Percentiles rank a stretch among this genome's conserved stretches.
These are phyloP conservation scores for Lota lota DNA, from an alignment of 2,113 vertebrate species.

Conservation along the genomic window DNA sequence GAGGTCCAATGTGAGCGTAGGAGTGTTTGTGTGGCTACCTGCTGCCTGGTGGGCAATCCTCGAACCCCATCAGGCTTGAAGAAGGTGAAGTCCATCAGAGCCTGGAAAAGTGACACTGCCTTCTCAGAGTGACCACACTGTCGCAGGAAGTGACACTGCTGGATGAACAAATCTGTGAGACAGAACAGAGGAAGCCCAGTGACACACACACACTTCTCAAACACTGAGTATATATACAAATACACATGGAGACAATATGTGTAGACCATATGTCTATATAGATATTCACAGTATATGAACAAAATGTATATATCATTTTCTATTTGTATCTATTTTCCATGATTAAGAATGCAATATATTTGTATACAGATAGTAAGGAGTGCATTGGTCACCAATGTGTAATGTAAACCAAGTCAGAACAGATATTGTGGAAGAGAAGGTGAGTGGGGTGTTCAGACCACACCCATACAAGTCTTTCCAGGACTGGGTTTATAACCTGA, in stretches of 20 bases:
- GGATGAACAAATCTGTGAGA: slow-evolving; percentile 79
- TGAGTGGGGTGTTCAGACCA: no score
- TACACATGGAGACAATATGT: background rate
- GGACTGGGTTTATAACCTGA: background rate
- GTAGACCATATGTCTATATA: no score
- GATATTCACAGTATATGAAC: no score
- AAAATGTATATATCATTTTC: no score
- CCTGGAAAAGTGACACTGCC: slow-evolving; percentile 88
- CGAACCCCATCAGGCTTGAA: slow-evolving; percentile 89
- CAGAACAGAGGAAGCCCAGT: background rate
- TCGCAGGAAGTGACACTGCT: slow-evolving; percentile 91
- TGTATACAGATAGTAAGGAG: no score
- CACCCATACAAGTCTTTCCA: no score
- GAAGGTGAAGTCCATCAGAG: slow-evolving; percentile 93
- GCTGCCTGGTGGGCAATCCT: slow-evolving; percentile 82
- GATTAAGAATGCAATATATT: no score
- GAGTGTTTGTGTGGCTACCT: slow-evolving; percentile 72
- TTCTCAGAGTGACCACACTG: slow-evolving; percentile 92
- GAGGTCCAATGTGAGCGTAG: slow-evolving; percentile 2
- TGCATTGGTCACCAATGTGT: no score
- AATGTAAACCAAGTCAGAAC: no score
- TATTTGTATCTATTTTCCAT: no score
- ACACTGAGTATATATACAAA: background rate
- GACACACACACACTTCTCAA: slow-evolving; percentile 1
- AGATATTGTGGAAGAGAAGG: no score